Evolutionary conservation across 1,140 invertebrate species (phyloP).

Genomic region (Cherax destructor): DNA sequence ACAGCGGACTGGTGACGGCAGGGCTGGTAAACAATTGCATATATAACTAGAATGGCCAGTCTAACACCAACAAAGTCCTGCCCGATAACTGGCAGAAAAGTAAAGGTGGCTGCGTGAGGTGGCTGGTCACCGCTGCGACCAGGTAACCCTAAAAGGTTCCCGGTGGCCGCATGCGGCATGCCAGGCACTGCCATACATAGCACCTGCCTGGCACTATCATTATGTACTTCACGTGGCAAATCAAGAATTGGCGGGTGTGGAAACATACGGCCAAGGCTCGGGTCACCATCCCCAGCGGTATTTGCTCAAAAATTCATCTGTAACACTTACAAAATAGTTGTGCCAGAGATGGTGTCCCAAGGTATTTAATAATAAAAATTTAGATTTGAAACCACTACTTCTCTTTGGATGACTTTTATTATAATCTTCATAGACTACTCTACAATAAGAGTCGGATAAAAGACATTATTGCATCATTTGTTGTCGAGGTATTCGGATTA

Average conservation of each 20-base stretch:
- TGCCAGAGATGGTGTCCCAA: slow-evolving; percentile 35
- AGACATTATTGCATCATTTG: slow-evolving; percentile 72
- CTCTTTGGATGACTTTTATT: slow-evolving; percentile 55
- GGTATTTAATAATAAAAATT: slow-evolving; percentile 57
- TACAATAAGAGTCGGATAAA: slow-evolving; percentile 68
- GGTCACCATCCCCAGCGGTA: slow-evolving; percentile 51
- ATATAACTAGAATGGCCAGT: slow-evolving; percentile 43
- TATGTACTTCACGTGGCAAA: slow-evolving; percentile 38
- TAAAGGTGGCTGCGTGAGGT: slow-evolving; percentile 6
- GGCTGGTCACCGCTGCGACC: not conserved
- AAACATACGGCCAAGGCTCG: slow-evolving; percentile 37
- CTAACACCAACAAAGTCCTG: slow-evolving; percentile 23
- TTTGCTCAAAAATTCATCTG: slow-evolving; percentile 60
- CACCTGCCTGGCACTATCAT: not conserved
- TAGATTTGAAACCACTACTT: slow-evolving; percentile 64
- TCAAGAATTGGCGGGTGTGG: slow-evolving; percentile 39
- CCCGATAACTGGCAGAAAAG: slow-evolving; percentile 13
- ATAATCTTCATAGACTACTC: slow-evolving; percentile 51
- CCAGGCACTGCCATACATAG: not conserved
- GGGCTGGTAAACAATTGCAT: slow-evolving; percentile 43
- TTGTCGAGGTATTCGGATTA: slow-evolving; percentile 68
- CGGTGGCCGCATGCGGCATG: not conserved
- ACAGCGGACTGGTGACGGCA: slow-evolving; percentile 28
- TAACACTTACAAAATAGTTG: slow-evolving; percentile 64
- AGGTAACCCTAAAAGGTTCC: not conserved